phyloP scores from a whole-genome alignment of 2,113 vertebrate species.

The Neomonachus schauinslandi region DNA sequence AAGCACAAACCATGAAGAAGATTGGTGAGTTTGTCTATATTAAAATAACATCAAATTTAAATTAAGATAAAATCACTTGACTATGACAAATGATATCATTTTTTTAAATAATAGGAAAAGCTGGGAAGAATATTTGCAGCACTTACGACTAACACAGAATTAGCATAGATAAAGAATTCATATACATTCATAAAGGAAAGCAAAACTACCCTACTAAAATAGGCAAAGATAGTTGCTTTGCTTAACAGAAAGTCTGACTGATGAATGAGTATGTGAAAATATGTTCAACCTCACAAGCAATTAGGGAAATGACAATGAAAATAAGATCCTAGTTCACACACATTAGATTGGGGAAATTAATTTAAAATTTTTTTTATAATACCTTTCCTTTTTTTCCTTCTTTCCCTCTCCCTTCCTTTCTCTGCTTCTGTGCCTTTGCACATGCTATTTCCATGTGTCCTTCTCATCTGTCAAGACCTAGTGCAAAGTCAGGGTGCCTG shows the following conservation, averaged over 20 bases:
- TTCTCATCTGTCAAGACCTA: background rate
- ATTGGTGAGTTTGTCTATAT: background rate
- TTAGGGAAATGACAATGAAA: background rate
- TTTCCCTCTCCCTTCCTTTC: background rate
- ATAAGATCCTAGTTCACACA: background rate
- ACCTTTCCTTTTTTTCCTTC: background rate
- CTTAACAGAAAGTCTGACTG: conserved; percentile 11
- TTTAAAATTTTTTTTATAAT: background rate
- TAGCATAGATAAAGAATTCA: background rate
- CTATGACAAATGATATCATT: background rate
- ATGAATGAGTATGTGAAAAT: background rate
- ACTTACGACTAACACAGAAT: background rate
- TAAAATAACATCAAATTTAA: conserved; percentile 25
- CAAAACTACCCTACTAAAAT: background rate
- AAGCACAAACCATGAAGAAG: background rate
- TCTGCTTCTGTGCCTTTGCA: background rate
- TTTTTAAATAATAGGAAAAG: conserved; percentile 21
- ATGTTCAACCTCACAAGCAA: background rate
- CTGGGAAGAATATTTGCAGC: background rate
- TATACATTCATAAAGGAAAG: conserved; percentile 32
- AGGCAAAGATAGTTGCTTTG: background rate
- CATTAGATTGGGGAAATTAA: background rate
- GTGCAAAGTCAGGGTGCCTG: background rate
- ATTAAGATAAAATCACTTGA: conserved; percentile 9
- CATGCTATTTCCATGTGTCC: background rate